Percentiles rank a stretch among this genome's conserved stretches.
Evolutionary conservation across 2,113 vertebrate genomes (phyloP).

Genomic region (Hemicordylus capensis): DNA sequence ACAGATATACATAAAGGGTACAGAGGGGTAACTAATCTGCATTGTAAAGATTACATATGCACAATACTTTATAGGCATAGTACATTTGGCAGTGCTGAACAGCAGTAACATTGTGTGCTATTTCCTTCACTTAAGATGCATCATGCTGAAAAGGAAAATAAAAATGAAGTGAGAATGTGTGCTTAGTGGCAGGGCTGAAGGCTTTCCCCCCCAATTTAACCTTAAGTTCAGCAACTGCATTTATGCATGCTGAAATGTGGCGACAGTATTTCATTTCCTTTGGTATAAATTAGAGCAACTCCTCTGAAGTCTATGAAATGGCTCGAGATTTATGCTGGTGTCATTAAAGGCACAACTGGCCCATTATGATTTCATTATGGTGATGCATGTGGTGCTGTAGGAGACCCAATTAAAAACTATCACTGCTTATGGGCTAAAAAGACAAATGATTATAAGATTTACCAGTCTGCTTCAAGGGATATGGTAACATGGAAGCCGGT

Average conservation of each 20-base stretch:
- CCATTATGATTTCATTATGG: slow-evolving; percentile 24
- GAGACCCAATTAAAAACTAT: not conserved
- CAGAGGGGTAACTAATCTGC: not conserved
- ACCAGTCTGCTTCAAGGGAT: not conserved
- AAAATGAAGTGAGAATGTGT: not conserved
- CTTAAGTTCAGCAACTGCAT: not conserved
- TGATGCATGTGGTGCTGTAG: not conserved
- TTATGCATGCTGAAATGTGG: not conserved
- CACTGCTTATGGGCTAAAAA: not conserved
- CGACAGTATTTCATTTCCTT: slow-evolving; percentile 9
- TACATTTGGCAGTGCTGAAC: not conserved
- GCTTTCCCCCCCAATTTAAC: not conserved
- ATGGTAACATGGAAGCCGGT: not conserved
- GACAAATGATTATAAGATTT: not conserved
- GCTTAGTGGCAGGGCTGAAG: not conserved
- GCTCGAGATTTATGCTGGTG: not conserved
- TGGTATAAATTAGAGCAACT: not conserved
- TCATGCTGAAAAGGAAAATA: not conserved
- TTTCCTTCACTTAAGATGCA: not conserved
- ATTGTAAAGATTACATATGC: not conserved
- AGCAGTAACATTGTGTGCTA: not conserved
- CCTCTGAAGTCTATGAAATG: not conserved
- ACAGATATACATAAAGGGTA: not conserved
- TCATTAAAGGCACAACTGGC: not conserved
- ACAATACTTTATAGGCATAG: not conserved